phyloP scores from a whole-genome alignment of 2,797 vertebrate species.

The Peromyscus nudipes region DNA sequence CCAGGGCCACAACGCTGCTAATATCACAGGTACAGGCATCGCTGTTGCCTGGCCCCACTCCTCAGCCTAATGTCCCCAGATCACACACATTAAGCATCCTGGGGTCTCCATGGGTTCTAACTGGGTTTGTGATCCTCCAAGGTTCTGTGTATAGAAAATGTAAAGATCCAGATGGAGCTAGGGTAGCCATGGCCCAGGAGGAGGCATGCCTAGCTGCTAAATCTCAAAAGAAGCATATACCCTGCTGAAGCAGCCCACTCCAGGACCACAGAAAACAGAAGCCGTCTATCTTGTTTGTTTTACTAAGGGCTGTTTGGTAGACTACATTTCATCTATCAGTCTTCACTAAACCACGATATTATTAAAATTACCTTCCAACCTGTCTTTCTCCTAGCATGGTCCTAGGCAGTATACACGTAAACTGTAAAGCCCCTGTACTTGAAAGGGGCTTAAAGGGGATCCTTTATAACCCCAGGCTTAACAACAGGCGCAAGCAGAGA shows the following conservation, averaged over 20 bases:
- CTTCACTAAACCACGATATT: neutral
- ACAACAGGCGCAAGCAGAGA: neutral
- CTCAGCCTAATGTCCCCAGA: neutral
- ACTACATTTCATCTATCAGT: neutral
- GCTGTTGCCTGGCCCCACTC: neutral
- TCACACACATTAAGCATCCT: neutral
- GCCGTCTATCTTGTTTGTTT: fast-evolving
- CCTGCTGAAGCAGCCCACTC: too few species aligned
- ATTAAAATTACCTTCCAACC: neutral
- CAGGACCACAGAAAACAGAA: neutral
- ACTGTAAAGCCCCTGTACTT: conserved; percentile 19
- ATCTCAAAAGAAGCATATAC: neutral
- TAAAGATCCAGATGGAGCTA: neutral
- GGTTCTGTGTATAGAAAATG: neutral
- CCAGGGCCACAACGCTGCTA: neutral
- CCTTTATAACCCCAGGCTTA: neutral
- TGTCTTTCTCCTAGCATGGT: neutral
- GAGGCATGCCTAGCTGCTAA: neutral
- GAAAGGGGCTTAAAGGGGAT: conserved; percentile 45
- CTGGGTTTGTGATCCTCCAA: neutral
- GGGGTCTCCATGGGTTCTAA: neutral
- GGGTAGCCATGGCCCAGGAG: neutral
- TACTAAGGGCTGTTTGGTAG: too few species aligned
- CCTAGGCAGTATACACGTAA: neutral
- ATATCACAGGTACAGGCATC: neutral